Evolutionary conservation across 2,113 vertebrate genomes (phyloP), one percentile per base, ranked within the genome.

Genomic region (Lynx canadensis): DNA sequence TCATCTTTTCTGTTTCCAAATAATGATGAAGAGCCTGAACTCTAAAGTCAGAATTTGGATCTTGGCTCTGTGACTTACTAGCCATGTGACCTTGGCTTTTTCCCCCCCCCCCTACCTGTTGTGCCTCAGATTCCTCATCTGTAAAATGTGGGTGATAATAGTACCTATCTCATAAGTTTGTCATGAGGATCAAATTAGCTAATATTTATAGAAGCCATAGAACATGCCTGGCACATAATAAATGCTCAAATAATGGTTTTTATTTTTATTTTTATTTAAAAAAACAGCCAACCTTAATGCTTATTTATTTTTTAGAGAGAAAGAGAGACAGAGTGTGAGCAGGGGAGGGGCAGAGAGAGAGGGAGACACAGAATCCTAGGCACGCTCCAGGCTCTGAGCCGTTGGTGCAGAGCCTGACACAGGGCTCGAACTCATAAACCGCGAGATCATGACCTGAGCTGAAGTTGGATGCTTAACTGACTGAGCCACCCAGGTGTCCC

Each of bases 51-150:
- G 81, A 94, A 55, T 85, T 60, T 97, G 57, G 66, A 45, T 68
- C n/a, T 78, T 74, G 45, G 68, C 27, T 89, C 82, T 81, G 27
- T 74, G 78, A 90, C 45, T 76, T 93, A 14, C 57, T 91, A 41
- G 48, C 7, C 87, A 33, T 52, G 33, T 90, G 95, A 95, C 33
- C 33, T 45, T 52, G 36, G 76, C 38, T 90, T 66, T 83, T 79
- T 89, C 92, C 68, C 2, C 3, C 2, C 3, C 0, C 3, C 3
- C 0, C 7, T 21, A 38, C 66, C 38, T 81, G n/a, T 31, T 45
- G 27, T 65, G 82, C 69, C 74, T 96, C 63, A 63, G 81, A 96
- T 93, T 96, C 68, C 89, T 93, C 81, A 63, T 91, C n/a, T 89
- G 38, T 91, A 92, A 89, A 92, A 79, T 48, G 36, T 69, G 55